Base-by-base conservation (phyloP, 2,113 vertebrate genomes). In the Scomber scombrus region DNA sequence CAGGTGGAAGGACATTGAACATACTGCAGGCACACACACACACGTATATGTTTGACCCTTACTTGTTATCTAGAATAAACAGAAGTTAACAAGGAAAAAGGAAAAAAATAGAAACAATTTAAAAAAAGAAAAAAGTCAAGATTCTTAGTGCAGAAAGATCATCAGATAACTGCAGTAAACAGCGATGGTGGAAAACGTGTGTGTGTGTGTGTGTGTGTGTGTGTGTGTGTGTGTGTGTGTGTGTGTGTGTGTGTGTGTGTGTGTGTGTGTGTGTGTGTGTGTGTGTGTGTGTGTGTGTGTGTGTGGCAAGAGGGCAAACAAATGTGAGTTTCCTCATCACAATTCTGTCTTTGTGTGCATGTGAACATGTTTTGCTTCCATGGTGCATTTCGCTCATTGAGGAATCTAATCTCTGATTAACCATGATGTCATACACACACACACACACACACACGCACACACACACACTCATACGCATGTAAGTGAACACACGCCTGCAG, bases 321-420 rank as follows among this genome's bases (percentile, higher is more conserved):
- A 89, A 78, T 3, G 68, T 47, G 55, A 21, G 40, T 81, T 72
- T 56, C 68, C 83, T 79, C 74, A 16, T 77, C 54, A 89, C 92
- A 92, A 75, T 85, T 49, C 40, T 15, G 52, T 55, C 85, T 85
- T 92, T 94, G 89, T 92, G 67, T 76, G 19, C 74, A 72, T 56
- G 73, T 71, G 51, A 80, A 57, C 76, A 68, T 76, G 78, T 79
- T 86, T 5, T 80, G 62, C 86, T 86, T 89, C 85, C 82, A 89
- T 29, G 14, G 57, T 13, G 69, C 75, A 87, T 80, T 80, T 82
- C 47, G 85, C 86, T 91, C 86, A 81, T 65, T 88, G 76, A 87
- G 73, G 87, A 78, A 61, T 85, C 18, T 80, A 91, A 92, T 93
- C 88, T 92, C 77, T 78, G 77, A 90, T 89, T 83, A 81, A 73